phyloP scores from a whole-genome alignment of 2,113 vertebrate genomes.

The Cebidichthys violaceus region DNA sequence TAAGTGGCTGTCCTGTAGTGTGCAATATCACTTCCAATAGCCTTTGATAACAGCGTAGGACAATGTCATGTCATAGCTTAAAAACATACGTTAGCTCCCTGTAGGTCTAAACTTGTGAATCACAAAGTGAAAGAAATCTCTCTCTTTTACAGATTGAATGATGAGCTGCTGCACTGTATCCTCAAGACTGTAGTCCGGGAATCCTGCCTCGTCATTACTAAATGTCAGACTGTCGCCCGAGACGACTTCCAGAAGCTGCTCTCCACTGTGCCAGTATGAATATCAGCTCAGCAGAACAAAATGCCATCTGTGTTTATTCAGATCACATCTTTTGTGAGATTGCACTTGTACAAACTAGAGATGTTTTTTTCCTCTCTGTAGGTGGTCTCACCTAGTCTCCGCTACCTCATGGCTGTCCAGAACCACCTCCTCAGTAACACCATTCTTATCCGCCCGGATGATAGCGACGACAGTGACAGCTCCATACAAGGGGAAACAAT shows the following conservation, averaged over 20 bases:
- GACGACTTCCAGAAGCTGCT: conserved; percentile 99
- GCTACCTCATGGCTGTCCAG: conserved; percentile 99
- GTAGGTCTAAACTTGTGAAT: not conserved
- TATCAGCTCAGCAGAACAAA: conserved; percentile 21
- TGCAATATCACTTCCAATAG: not conserved
- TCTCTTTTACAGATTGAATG: conserved; percentile 88
- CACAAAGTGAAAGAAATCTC: not conserved
- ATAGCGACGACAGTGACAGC: conserved; percentile 98
- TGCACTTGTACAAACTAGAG: not conserved
- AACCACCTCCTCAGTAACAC: conserved; percentile 99
- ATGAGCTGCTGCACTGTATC: conserved; percentile 97
- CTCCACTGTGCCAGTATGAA: conserved; percentile 96
- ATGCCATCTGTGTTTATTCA: conserved; percentile 18
- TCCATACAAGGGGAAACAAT: conserved; percentile 99
- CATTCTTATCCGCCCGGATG: conserved; percentile 96
- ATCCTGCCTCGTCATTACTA: conserved; percentile 98
- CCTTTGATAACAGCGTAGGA: not conserved
- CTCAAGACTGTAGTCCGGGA: conserved; percentile 98
- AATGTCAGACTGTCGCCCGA: conserved; percentile 98
- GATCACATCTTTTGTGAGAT: conserved; percentile 6
- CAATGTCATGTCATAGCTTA: not conserved
- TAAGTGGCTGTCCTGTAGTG: conserved; percentile 40
- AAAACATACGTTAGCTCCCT: not conserved
- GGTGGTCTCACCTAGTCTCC: conserved; percentile 96
- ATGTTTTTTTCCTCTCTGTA: conserved; percentile 79